Evolutionary conservation across 2,113 vertebrate genomes (phyloP).

Genomic region (Ascaphus truei): DNA sequence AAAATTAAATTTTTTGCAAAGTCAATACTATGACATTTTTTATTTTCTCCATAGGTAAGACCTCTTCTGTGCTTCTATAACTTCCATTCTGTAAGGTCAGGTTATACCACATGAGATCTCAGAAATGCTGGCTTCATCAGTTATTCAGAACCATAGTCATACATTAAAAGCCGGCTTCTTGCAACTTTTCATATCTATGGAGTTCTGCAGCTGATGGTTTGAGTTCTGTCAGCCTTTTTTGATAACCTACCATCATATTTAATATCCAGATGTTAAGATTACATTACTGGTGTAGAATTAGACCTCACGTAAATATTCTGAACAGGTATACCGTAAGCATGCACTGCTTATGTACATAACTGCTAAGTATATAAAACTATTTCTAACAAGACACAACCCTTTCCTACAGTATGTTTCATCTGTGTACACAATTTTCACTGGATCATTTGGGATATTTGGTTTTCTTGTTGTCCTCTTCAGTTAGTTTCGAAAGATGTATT

Average conservation of each 20-base stretch:
- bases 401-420: too few species aligned
- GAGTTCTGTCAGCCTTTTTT: background rate
- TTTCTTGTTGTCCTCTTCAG: too few species aligned
- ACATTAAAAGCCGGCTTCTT: background rate
- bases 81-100: constrained; percentile 4
- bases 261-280: background rate
- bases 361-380: too few species aligned
- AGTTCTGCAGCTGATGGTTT: background rate
- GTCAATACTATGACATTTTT: background rate
- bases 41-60: background rate
- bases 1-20: background rate
- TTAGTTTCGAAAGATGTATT: too few species aligned
- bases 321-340: too few species aligned
- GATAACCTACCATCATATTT: background rate
- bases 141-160: background rate
- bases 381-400: too few species aligned
- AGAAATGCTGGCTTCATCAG: constrained; percentile 4
- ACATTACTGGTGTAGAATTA: background rate
- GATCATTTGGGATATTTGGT: too few species aligned
- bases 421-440: too few species aligned
- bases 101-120: background rate
- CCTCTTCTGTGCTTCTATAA: background rate
- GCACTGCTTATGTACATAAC: too few species aligned
- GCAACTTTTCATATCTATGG: background rate
- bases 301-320: too few species aligned